These are phyloP conservation scores for Ectemnius continuus DNA, from an alignment of 2,888 invertebrate genomes.

Conservation along the genomic window DNA sequence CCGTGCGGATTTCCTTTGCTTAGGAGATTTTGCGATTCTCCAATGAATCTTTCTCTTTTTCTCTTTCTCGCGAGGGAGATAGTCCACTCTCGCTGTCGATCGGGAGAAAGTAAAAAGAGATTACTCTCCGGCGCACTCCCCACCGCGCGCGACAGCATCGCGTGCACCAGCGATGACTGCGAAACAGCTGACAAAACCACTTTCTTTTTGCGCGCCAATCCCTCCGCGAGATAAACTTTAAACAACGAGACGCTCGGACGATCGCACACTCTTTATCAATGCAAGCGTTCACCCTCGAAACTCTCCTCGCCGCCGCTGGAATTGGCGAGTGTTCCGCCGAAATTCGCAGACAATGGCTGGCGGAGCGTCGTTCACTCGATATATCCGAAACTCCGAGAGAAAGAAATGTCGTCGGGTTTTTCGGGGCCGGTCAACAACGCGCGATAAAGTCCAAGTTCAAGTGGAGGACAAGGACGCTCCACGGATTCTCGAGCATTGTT, in stretches of 20 bases:
- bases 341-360: conserved; percentile 22
- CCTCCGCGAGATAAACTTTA: too few species aligned
- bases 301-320: too few species aligned
- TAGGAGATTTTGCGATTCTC: too few species aligned
- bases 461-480: conserved; percentile 2
- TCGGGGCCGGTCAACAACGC: neutral
- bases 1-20: too few species aligned
- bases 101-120: conserved; percentile 67
- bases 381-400: too few species aligned
- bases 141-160: conserved; percentile 12
- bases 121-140: conserved; percentile 43
- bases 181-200: too few species aligned
- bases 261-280: too few species aligned
- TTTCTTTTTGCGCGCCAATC: too few species aligned
- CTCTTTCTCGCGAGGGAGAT: conserved; percentile 18
- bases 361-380: neutral
- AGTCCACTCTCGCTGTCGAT: conserved; percentile 68
- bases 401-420: too few species aligned
- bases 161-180: neutral
- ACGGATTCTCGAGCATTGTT: neutral
- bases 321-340: neutral
- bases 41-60: too few species aligned
- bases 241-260: too few species aligned
- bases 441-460: conserved; percentile 9
- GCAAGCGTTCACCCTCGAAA: too few species aligned